Evolutionary conservation across 2,113 vertebrate species (phyloP).

Genomic region (Hyla sarda): DNA sequence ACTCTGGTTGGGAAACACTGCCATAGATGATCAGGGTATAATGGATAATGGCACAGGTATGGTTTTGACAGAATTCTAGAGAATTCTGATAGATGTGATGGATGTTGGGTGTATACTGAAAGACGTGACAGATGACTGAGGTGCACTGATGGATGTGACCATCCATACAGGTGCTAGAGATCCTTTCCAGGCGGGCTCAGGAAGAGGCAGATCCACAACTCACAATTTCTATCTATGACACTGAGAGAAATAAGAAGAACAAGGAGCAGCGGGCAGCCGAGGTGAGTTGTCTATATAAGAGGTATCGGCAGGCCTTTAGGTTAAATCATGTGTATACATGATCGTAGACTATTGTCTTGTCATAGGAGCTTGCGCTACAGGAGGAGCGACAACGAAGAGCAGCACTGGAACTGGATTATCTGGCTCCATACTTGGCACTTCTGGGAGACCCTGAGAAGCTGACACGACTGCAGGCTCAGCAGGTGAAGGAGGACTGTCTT

Average conservation of each 20-base stretch:
- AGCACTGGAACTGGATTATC: conserved; percentile 75
- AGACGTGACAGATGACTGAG: background rate
- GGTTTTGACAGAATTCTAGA: too few relatives aligned
- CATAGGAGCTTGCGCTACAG: conserved; percentile 68
- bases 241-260: conserved; percentile 68
- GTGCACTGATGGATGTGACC: background rate
- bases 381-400: conserved; percentile 71
- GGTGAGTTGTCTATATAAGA: conserved; percentile 67
- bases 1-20: too few relatives aligned
- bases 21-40: too few relatives aligned
- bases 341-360: background rate
- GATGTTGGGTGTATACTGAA: background rate
- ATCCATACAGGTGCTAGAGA: conserved; percentile 73
- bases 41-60: too few relatives aligned
- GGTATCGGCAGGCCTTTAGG: background rate
- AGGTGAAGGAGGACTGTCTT: conserved; percentile 74
- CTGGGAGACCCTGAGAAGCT: conserved; percentile 65
- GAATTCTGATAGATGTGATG: background rate
- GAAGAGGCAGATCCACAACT: conserved; percentile 73
- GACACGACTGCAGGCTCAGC: conserved; percentile 66
- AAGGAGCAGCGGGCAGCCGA: conserved; percentile 65
- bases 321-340: background rate
- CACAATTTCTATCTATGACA: conserved; percentile 74
- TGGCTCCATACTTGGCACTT: conserved; percentile 76
- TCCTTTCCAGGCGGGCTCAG: conserved; percentile 73